phyloP scores from a whole-genome alignment of 2,797 vertebrate genomes.

The Rhynchotus rufescens region DNA sequence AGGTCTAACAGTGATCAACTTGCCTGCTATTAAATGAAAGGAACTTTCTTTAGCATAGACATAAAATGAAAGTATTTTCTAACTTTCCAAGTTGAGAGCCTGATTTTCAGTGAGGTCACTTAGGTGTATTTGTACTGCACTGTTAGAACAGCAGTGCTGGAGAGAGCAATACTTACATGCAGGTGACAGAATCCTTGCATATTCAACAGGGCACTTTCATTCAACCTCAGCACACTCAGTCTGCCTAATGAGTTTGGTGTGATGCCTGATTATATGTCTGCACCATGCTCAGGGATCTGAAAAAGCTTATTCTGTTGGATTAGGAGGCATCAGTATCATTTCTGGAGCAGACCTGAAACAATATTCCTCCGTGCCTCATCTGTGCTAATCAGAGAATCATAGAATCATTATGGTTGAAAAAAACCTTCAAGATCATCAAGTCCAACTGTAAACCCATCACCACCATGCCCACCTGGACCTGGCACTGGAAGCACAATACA shows the following conservation, averaged over 20 bases:
- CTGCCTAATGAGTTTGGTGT: neutral
- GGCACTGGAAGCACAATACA: neutral
- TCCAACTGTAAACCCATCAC: no score
- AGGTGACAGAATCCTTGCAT: fast-evolving
- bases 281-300: neutral
- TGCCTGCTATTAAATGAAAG: neutral
- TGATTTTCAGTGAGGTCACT: neutral
- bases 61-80: neutral
- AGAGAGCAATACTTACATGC: neutral
- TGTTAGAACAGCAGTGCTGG: neutral
- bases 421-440: no score
- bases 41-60: neutral
- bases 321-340: neutral
- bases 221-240: neutral
- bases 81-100: neutral
- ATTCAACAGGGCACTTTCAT: neutral
- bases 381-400: neutral
- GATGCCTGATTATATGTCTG: neutral
- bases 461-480: neutral
- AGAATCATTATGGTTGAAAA: no score
- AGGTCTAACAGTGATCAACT: neutral
- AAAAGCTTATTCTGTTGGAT: neutral
- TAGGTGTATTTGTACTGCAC: neutral
- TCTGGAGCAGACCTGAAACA: neutral
- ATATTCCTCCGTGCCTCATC: neutral